Base-by-base conservation (phyloP, 1,140 invertebrate genomes). In the Liolophura sinensis region DNA sequence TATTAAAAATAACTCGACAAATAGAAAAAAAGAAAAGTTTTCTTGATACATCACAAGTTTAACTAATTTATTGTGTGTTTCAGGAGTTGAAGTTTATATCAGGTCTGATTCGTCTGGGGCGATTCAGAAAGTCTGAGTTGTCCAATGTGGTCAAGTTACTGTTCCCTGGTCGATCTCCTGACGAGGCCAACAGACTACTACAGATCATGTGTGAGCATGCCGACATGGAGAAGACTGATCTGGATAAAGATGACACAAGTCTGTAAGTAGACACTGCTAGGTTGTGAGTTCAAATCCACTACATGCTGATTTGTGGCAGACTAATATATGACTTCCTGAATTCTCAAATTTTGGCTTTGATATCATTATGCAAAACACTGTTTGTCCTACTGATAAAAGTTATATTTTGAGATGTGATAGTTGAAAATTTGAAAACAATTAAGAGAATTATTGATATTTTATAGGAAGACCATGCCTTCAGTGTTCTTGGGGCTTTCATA, bases 11-110 rank as follows among this genome's bases (percentile, higher is more conserved):
- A 9, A n/a, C n/a, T n/a, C n/a, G n/a, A n/a, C n/a, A 40, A 40
- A 40, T 40, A 40, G 9, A 40, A 40, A 40, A 40, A 40, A 40
- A 40, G 20, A 31, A 58, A 5, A n/a, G 18, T 58, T 3, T 22
- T n/a, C n/a, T 18, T 22, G 20, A 18, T n/a, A 7, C 31, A 20
- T 18, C n/a, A n/a, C 4, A 31, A 58, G 20, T 4, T 58, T n/a
- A 22, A 55, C 27, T 52, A 25, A 18, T 65, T 22, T 49, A n/a
- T 49, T 16, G 31, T n/a, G 55, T 55, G 15, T 54, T 66, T 6
- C 63, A 80, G 78, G 78, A 80, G 58, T 60, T 80, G 61, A 60
- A 73, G 51, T 78, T 80, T 66, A 74, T 80, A 16, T 64, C 71
- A 58, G 74, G 76, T 0, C 68, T 80, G 54, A 74, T 78, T n/a